These are phyloP conservation scores for Carduelis carduelis DNA, from an alignment of 2,797 vertebrate species.

Conservation along the genomic window DNA sequence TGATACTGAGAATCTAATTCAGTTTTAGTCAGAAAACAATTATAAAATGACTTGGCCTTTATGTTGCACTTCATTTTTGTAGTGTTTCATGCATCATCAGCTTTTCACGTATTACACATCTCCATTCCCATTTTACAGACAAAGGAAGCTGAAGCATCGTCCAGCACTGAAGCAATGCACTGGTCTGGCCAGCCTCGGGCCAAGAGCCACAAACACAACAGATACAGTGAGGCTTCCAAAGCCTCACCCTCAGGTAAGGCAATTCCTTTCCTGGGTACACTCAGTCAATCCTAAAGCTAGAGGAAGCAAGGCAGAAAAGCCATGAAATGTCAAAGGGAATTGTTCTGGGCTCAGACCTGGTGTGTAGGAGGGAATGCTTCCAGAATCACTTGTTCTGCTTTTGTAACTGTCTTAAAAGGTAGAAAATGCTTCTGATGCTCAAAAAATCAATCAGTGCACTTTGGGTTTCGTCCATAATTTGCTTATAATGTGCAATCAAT, in stretches of 20 bases:
- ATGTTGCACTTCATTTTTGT: constrained; percentile 12
- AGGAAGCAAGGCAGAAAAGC: background rate
- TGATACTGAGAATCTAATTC: constrained; percentile 43
- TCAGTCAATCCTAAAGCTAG: background rate
- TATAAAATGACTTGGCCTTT: constrained; percentile 53
- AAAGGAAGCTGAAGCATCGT: background rate
- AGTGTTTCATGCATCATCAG: constrained; percentile 31
- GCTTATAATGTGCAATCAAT: background rate
- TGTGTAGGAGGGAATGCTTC: background rate
- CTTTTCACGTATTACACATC: background rate
- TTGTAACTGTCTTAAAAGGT: background rate
- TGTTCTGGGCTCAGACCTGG: background rate
- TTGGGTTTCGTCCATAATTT: background rate
- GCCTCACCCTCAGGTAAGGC: background rate
- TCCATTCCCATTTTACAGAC: background rate
- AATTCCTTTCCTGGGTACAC: background rate
- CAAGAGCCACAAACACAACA: background rate
- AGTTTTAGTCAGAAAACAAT: constrained; percentile 55
- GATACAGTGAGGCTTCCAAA: background rate
- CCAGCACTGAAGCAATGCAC: background rate
- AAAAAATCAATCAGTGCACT: background rate
- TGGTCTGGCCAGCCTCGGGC: background rate
- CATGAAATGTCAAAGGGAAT: background rate
- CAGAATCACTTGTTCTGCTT: background rate
- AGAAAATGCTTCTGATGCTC: background rate